phyloP scores from a whole-genome alignment of 2,113 vertebrate genomes.

The Oreochromis tanganicae region DNA sequence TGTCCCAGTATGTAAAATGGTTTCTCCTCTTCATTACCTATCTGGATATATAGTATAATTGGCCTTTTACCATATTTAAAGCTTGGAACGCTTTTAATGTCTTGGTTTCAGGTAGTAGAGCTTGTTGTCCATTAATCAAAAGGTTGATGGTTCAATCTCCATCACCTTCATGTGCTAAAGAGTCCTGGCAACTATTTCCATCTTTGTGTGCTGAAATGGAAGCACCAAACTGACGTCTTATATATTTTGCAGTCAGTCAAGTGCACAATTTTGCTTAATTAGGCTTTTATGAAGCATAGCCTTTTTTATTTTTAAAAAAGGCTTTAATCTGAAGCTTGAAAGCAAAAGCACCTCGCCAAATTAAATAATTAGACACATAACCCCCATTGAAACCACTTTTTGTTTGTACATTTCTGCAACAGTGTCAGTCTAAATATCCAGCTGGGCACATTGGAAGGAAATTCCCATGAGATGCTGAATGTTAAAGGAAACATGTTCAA shows the following conservation, averaged over 20 bases:
- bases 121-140: neutral
- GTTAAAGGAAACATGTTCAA: neutral
- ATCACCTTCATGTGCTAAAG: neutral
- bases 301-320: neutral
- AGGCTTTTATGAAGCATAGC: neutral
- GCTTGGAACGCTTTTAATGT: neutral
- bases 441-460: neutral
- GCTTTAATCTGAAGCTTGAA: neutral
- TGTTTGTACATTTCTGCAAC: neutral
- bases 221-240: neutral
- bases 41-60: neutral
- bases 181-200: neutral
- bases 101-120: neutral
- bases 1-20: neutral
- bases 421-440: neutral
- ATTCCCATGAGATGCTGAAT: neutral
- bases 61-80: neutral
- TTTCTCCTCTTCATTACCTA: neutral
- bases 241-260: neutral
- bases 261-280: neutral
- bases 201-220: neutral
- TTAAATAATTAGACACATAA: neutral
- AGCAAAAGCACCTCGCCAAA: neutral
- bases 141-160: neutral
- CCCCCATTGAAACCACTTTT: neutral